phyloP scores from a whole-genome alignment of 2,113 vertebrate genomes.

The Menura novaehollandiae region DNA sequence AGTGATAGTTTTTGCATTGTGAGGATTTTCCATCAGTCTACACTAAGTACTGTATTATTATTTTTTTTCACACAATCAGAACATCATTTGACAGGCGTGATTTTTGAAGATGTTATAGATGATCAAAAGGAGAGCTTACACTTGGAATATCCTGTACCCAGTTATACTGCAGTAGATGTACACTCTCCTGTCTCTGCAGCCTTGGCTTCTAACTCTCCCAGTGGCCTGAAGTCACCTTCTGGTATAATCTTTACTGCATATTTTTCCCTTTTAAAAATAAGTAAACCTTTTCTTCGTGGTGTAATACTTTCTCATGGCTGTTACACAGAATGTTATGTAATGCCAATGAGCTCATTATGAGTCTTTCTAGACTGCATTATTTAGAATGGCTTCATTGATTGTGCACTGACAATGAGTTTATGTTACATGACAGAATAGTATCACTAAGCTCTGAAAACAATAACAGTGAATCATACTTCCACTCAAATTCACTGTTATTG shows the following conservation, averaged over 20 bases:
- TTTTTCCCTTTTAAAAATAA: neutral
- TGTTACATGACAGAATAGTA: neutral
- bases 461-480: neutral
- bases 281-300: neutral
- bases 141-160: neutral
- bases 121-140: constrained; percentile 12
- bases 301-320: neutral
- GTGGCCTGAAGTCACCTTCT: neutral
- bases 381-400: neutral
- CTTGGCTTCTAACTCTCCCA: neutral
- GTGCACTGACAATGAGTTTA: neutral
- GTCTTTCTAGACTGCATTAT: neutral
- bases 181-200: neutral
- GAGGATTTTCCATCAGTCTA: neutral
- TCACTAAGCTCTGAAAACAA: neutral
- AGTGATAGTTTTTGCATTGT: neutral
- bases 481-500: neutral
- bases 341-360: neutral
- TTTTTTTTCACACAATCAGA: neutral
- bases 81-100: neutral
- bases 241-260: constrained; percentile 60
- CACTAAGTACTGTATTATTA: neutral
- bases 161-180: neutral
- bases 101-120: constrained; percentile 28
- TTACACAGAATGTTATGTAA: neutral